Conservation (phyloP, 1,140 invertebrate genomes). For the Anagrus nilaparvatae region DNA sequence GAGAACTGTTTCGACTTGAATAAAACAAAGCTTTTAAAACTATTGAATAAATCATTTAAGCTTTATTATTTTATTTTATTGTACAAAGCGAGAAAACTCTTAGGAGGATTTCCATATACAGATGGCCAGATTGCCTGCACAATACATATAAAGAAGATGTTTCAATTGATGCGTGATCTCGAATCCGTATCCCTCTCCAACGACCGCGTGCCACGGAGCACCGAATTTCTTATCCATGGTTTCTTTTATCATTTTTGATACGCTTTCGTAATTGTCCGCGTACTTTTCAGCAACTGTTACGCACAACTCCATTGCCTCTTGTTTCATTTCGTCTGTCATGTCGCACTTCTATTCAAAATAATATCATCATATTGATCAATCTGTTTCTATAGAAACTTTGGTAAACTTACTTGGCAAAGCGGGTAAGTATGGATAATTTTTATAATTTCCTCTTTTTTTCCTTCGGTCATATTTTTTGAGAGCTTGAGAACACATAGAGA, state of each 20-base stretch:
- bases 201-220: slow-evolving; percentile 86
- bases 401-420: slow-evolving; percentile 35
- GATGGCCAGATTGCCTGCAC: slow-evolving; percentile 83
- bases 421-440: slow-evolving; percentile 40
- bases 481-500: too few species aligned
- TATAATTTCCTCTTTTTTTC: slow-evolving; percentile 37
- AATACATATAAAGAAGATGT: slow-evolving; percentile 89
- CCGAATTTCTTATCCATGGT: slow-evolving; percentile 94
- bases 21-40: slow-evolving; percentile 3
- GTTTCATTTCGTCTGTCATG: slow-evolving; percentile 87
- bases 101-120: slow-evolving; percentile 73
- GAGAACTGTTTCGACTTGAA: slow-evolving; percentile 48
- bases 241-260: slow-evolving; percentile 87
- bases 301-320: slow-evolving; percentile 82
- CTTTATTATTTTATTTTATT: slow-evolving; percentile 13
- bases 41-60: background rate
- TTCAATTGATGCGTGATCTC: slow-evolving; percentile 91
- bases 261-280: slow-evolving; percentile 59
- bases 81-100: too few species aligned
- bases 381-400: too few species aligned
- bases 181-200: slow-evolving; percentile 91
- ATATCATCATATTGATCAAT: too few species aligned
- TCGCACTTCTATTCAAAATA: slow-evolving; percentile 73
- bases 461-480: slow-evolving; percentile 40
- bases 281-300: slow-evolving; percentile 90